Evolutionary conservation across 1,140 invertebrate species (phyloP).

Genomic region (Zaprionus taronus): DNA sequence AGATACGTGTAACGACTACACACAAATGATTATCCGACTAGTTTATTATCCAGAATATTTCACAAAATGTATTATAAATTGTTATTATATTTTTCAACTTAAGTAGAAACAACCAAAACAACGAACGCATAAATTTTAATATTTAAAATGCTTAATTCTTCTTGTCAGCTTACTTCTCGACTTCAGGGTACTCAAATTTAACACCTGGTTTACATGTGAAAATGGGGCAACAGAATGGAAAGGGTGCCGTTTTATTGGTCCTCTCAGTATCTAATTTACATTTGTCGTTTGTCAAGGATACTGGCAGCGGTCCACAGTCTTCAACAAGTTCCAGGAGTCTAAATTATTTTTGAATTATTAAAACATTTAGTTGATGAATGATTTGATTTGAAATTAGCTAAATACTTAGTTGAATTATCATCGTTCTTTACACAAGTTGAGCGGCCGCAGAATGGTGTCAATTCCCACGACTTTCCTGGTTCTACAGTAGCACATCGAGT

Average conservation of each 20-base stretch:
- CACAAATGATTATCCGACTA: no score
- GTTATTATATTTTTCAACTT: background rate
- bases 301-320: conserved; percentile 93
- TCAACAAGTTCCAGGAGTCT: conserved; percentile 93
- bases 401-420: conserved; percentile 86
- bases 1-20: no score
- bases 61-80: background rate
- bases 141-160: conserved; percentile 36
- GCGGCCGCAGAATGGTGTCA: conserved; percentile 94
- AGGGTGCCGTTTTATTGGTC: conserved; percentile 94
- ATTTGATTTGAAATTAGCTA: background rate
- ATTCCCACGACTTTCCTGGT: conserved; percentile 92
- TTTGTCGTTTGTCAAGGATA: conserved; percentile 92
- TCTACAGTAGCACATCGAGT: conserved; percentile 94
- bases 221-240: conserved; percentile 93
- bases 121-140: background rate
- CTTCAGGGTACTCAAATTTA: conserved; percentile 93
- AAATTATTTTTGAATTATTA: background rate
- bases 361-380: background rate
- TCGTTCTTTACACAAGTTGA: conserved; percentile 93
- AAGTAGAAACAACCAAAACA: background rate
- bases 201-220: conserved; percentile 94
- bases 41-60: no score
- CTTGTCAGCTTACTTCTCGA: conserved; percentile 87
- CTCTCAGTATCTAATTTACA: conserved; percentile 93